Conservation (phyloP, 2,113 vertebrate species). For the Platanista minor region DNA sequence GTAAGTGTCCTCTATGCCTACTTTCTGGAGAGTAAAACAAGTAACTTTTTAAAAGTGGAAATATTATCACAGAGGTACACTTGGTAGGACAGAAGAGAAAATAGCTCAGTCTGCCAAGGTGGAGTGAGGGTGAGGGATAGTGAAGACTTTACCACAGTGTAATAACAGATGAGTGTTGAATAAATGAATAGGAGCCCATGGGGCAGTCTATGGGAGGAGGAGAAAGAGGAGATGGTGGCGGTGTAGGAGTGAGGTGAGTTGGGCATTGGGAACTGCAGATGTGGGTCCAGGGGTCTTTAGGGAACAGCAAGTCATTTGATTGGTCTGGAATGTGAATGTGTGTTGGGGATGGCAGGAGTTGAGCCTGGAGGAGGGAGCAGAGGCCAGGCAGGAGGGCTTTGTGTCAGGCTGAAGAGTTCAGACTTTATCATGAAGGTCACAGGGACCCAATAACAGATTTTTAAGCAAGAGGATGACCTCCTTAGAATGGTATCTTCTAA, state of each 20-base stretch:
- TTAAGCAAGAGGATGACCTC: neutral
- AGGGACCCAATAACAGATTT: neutral
- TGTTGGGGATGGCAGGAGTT: neutral
- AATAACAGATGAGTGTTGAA: neutral
- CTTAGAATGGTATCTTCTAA: neutral
- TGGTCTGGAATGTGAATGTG: neutral
- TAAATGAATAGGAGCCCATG: neutral
- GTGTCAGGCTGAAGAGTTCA: neutral
- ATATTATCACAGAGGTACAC: neutral
- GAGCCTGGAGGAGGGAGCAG: neutral
- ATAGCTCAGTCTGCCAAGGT: neutral
- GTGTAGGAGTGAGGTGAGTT: rapidly evolving
- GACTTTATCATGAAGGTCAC: neutral
- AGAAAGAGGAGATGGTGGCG: rapidly evolving
- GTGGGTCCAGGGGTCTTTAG: rapidly evolving
- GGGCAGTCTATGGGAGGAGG: no score
- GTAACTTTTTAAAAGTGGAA: neutral
- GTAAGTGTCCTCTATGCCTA: no score
- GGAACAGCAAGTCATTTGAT: neutral
- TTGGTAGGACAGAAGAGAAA: neutral
- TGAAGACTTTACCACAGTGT: neutral
- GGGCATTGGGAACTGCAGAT: neutral
- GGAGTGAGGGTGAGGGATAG: neutral
- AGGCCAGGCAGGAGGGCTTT: neutral
- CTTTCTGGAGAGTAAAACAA: neutral